Conservation (phyloP, 2,113 vertebrate genomes). For the Carettochelys insculpta region DNA sequence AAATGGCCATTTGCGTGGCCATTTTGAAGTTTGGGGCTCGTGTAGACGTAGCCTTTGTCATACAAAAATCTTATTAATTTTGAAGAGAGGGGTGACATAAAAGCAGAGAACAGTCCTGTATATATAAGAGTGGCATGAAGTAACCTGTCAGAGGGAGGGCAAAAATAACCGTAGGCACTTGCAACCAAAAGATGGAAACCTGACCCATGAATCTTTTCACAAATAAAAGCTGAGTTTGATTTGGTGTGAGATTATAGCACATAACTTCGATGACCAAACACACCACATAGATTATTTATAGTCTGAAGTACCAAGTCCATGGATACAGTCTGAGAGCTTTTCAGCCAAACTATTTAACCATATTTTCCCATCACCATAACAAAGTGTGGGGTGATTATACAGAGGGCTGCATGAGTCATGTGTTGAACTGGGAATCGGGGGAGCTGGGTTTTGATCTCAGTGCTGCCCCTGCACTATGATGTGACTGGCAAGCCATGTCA, state of each 20-base stretch:
- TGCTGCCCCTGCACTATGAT: neutral
- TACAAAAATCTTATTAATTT: neutral
- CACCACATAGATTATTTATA: neutral
- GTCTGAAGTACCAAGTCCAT: neutral
- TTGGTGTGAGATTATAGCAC: neutral
- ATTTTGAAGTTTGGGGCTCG: too few species aligned
- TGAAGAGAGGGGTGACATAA: neutral
- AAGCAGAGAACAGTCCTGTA: neutral
- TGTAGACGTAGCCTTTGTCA: too few species aligned
- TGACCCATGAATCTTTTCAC: neutral
- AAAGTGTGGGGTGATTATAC: neutral
- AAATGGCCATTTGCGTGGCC: too few species aligned
- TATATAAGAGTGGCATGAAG: neutral
- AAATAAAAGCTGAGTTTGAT: neutral
- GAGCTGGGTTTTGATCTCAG: neutral
- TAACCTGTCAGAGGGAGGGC: neutral
- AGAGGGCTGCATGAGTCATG: neutral
- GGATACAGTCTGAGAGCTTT: neutral
- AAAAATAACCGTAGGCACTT: neutral
- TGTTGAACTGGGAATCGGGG: neutral
- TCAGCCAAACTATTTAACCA: neutral
- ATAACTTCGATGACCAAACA: neutral
- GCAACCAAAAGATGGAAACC: neutral
- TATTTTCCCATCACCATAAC: neutral
- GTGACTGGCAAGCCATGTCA: neutral